These are phyloP conservation scores for Nemopilema nomurai DNA, from an alignment of 30 jellyfish, hydroid and myxozoan species.

Conservation along the genomic window DNA sequence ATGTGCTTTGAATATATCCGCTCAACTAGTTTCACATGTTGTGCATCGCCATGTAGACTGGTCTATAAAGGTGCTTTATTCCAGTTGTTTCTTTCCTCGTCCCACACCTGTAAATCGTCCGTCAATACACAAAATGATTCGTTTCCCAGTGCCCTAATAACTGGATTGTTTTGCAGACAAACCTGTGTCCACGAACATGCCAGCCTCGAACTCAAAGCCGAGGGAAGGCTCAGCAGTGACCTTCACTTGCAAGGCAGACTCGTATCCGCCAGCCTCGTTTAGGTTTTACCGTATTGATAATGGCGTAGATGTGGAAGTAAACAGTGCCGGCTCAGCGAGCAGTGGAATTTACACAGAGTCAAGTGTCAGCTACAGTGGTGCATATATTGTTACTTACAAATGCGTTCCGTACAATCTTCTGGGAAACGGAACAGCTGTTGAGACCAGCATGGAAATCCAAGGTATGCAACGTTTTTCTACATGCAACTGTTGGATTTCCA, in stretches of 20 bases:
- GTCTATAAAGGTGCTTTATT: too few relatives aligned
- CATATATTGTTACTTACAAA: constrained; percentile 42
- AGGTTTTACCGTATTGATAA: constrained; percentile 14
- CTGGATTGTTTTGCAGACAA: constrained; percentile 29
- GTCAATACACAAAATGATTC: too few relatives aligned
- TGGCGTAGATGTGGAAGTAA: constrained; percentile 2
- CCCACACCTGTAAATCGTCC: too few relatives aligned
- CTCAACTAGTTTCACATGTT: too few relatives aligned
- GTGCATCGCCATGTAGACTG: too few relatives aligned
- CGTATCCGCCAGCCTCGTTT: constrained; percentile 27
- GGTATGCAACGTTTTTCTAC: constrained; percentile 59
- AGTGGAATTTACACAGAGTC: constrained; percentile 19
- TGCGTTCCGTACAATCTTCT: constrained; percentile 60
- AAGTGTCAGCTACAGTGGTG: constrained; percentile 12
- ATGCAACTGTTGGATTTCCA: too few relatives aligned
- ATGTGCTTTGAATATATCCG: too few relatives aligned
- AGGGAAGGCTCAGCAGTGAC: constrained; percentile 9
- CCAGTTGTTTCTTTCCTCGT: too few relatives aligned
- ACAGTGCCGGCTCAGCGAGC: constrained; percentile 9
- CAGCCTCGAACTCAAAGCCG: constrained; percentile 26
- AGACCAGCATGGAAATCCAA: constrained; percentile 26
- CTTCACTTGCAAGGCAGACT: constrained; percentile 30
- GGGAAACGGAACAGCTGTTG: constrained; percentile 41
- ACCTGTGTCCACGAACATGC: constrained; percentile 13
- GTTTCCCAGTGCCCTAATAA: too few relatives aligned